Evolutionary conservation across 2,797 vertebrate genomes (phyloP), one percentile per base, ranked within the genome.

Genomic region (Pseudochromis fuscus): DNA sequence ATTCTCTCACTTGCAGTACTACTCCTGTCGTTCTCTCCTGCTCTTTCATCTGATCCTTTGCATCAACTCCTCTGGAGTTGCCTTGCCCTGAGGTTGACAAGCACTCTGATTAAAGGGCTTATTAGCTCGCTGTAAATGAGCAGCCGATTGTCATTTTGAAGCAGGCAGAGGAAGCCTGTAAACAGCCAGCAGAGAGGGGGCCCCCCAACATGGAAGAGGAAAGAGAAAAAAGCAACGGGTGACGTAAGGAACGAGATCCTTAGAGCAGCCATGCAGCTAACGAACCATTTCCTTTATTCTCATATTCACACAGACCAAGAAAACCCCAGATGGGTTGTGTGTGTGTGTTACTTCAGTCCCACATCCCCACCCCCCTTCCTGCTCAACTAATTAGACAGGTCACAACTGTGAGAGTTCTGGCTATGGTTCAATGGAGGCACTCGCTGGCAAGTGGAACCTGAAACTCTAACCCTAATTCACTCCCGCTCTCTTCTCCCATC

Each of bases 81-180:
- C 77, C 71, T 79, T 83, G 78, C 72, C 84, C 80, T 12, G 53
- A 82, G 79, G 84, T 86, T 89, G 90, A 91, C 87, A 87, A 81
- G 88, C 69, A 52, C 87, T 85, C 90, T 91, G 89, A 92, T 92
- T 92, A 90, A 92, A 92, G 89, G 83, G 72, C 88, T 91, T 89
- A 89, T 92, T 93, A 91, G 86, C 84, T 77, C 38, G 67, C 76
- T 77, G 81, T 85, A 88, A 88, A 87, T 75, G 87, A 90, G 87
- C 88, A 86, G 87, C 79, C 45, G 81, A 87, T 81, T 88, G 87
- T 89, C 85, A 90, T 89, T 85, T 82, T 78, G 77, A 85, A 80
- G 80, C 73, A 81, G 56, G 75, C 75, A 57, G 73, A 76, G 81
- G 79, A 77, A 79, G 77, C 72, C 81, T 81, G 79, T 80, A 75